Base-by-base conservation (phyloP, 2,888 invertebrate genomes). In the Heliconius erato region DNA sequence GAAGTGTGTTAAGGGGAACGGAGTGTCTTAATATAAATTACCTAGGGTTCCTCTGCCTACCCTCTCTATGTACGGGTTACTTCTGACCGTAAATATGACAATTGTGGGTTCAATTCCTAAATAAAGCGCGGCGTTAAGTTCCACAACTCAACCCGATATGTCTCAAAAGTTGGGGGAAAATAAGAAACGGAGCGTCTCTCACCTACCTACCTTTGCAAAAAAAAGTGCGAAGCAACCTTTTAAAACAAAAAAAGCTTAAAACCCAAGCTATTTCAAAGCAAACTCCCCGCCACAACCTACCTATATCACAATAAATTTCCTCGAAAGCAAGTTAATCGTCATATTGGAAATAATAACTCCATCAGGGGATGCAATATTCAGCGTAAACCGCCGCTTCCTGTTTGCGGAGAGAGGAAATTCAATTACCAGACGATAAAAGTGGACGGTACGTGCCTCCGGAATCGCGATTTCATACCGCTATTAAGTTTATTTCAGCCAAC, bases 391-490 rank as follows among this genome's bases (percentile, higher is more conserved):
- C 87, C 89, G 88, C 92, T 94, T 95, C 94, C 94, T 93, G 95
- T 94, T 94, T 94, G 94, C 91, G 92, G 92, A 91, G 89, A 91
- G 91, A 92, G 95, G 95, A 95, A 94, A 95, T 95, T 94, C 94
- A 95, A 95, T 95, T 95, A 95, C 91, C 89, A 89, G 88, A 88
- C 93, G 91, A 94, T 94, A 94, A 95, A 95, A 94, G 93, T 94
- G 91, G 89, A 87, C 88, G 85, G 85, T 85, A 88, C 87, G 87
- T 86, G 86, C 84, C 85, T 83, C 85, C 83, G 81, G 84, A 84
- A 81, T 83, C 82, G 82, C 85, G 82, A 83, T 82, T 85, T 83
- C 82, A 82, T 82, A 84, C 83, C 71, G 83, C 81, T 83, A 82
- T 84, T 84, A 83, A 85, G 78, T 85, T 79, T 85, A 85, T 84